phyloP scores from a whole-genome alignment of 1,140 invertebrate genomes.

The Branchinecta lindahli region DNA sequence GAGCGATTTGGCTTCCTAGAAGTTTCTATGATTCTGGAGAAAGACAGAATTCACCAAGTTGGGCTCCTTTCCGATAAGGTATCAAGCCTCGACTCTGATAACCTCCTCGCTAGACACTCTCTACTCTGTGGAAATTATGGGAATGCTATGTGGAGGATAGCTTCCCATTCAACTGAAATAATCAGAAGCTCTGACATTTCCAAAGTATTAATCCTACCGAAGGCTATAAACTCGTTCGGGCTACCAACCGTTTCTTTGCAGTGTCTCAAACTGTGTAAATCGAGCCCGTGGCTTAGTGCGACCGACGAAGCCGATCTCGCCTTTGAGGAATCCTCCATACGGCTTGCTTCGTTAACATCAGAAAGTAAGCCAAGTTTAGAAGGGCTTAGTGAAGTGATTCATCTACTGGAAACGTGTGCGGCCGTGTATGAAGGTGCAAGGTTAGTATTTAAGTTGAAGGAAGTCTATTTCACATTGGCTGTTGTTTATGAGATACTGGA shows the following conservation, averaged over 20 bases:
- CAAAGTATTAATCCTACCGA: too few relatives aligned
- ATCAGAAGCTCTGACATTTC: too few relatives aligned
- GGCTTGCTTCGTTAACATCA: too few relatives aligned
- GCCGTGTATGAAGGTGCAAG: not conserved
- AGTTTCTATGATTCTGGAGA: not conserved
- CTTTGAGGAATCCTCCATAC: too few relatives aligned
- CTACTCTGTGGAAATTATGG: constrained; percentile 1
- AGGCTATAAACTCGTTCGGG: too few relatives aligned
- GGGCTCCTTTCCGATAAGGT: not conserved
- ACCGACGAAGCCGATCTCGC: too few relatives aligned
- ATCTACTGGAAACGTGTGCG: not conserved
- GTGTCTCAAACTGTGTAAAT: too few relatives aligned
- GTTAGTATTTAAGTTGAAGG: not conserved
- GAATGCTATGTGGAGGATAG: not conserved
- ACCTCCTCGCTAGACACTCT: not conserved
- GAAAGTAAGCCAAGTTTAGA: too few relatives aligned
- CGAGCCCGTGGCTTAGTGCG: too few relatives aligned
- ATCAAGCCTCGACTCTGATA: not conserved
- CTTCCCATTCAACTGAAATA: not conserved
- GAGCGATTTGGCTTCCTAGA: not conserved
- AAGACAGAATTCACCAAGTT: not conserved
- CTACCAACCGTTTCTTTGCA: too few relatives aligned
- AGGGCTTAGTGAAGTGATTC: too few relatives aligned
- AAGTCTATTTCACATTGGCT: not conserved
- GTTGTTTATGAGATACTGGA: not conserved